Percentiles rank a stretch among this genome's conserved stretches.
These are phyloP conservation scores for Rhinolophus ferrumequinum DNA, from an alignment of 2,113 vertebrate genomes.

Conservation along the genomic window DNA sequence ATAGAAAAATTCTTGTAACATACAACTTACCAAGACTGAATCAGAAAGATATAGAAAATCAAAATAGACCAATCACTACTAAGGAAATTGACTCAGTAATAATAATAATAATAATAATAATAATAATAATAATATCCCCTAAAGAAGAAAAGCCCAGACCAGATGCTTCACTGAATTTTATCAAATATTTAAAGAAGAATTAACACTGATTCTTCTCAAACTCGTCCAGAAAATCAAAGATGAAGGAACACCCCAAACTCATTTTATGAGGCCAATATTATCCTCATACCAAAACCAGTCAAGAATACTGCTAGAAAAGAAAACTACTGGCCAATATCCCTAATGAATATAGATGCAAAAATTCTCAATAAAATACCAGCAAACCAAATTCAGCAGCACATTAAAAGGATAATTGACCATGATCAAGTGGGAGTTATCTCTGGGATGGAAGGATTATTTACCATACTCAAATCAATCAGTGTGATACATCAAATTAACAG, in stretches of 20 bases:
- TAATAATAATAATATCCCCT: not conserved
- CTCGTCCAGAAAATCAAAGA: not conserved
- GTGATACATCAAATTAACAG: no score
- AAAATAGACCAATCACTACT: not conserved
- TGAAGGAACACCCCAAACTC: not conserved
- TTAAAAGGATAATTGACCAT: not conserved
- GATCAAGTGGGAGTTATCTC: no score
- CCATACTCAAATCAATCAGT: not conserved
- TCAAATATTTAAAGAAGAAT: not conserved
- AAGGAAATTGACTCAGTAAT: not conserved
- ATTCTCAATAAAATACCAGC: no score
- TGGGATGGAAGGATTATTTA: not conserved
- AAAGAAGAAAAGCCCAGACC: not conserved
- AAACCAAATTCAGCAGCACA: not conserved
- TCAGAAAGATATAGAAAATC: not conserved
- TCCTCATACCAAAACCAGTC: not conserved
- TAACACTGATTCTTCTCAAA: not conserved
- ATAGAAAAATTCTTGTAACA: not conserved
- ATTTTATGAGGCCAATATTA: not conserved
- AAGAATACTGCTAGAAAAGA: not conserved
- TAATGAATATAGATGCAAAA: not conserved
- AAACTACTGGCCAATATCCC: not conserved
- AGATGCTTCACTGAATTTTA: not conserved
- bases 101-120: not conserved
- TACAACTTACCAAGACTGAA: not conserved